Percentiles rank a stretch among this genome's conserved stretches.
These are phyloP conservation scores for Burhinus oedicnemus DNA, from an alignment of 2,113 vertebrate genomes.

Conservation along the genomic window DNA sequence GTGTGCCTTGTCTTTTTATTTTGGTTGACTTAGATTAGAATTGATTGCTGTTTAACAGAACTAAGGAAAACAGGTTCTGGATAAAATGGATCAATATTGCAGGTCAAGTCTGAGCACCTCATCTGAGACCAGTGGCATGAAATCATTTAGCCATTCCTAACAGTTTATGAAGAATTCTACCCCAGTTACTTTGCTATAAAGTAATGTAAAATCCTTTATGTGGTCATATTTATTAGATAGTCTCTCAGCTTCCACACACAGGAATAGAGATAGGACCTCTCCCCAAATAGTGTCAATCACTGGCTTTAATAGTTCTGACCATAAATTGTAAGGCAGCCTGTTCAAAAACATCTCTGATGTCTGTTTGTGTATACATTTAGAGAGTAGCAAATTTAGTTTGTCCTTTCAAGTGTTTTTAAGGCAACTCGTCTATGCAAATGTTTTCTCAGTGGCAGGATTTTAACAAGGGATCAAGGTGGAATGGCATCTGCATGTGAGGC, in stretches of 20 bases:
- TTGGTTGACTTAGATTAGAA: neutral
- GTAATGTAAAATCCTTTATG: neutral
- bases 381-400: neutral
- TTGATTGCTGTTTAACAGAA: neutral
- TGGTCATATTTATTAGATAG: neutral
- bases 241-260: neutral
- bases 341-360: neutral
- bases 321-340: neutral
- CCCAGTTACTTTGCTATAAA: neutral
- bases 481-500: neutral
- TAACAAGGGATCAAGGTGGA: neutral
- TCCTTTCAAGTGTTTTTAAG: neutral
- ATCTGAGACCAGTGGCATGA: neutral
- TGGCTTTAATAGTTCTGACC: neutral
- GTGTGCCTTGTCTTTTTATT: neutral
- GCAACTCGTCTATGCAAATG: neutral
- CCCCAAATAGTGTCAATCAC: neutral
- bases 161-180: neutral
- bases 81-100: neutral
- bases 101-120: neutral
- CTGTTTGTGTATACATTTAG: neutral
- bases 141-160: neutral
- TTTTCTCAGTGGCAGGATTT: neutral
- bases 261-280: neutral
- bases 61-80: neutral